phyloP scores from a whole-genome alignment of 2,888 invertebrate genomes.

The Acrocyrtus sp. region DNA sequence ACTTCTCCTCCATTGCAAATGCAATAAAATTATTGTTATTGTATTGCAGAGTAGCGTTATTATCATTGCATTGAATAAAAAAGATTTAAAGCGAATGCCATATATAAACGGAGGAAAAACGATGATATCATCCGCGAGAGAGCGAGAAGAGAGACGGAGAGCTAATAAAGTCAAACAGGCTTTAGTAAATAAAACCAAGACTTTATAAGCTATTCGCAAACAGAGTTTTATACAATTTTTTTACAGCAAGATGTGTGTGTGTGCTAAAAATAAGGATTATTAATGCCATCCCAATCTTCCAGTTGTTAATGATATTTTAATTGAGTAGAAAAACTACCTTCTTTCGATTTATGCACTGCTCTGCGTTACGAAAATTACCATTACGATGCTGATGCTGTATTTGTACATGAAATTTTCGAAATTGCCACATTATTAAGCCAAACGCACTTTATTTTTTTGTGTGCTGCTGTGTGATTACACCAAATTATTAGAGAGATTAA shows the following conservation, averaged over 20 bases:
- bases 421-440: conserved; percentile 3
- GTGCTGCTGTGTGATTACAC: no score
- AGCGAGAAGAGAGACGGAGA: no score
- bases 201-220: conserved; percentile 31
- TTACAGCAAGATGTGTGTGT: conserved; percentile 10
- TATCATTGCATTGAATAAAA: no score
- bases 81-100: no score
- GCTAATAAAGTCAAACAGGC: conserved; percentile 46
- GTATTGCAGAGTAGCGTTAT: no score
- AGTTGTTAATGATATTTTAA: conserved; percentile 12
- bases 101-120: conserved; percentile 41
- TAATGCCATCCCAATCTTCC: conserved; percentile 40
- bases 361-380: neutral
- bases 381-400: neutral
- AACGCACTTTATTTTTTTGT: conserved; percentile 15
- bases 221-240: no score
- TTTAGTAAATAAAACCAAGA: conserved; percentile 43
- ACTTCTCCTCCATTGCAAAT: no score
- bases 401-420: conserved; percentile 5
- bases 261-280: conserved; percentile 52
- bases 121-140: conserved; percentile 51
- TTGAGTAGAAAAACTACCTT: neutral
- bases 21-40: no score
- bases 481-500: conserved; percentile 15
- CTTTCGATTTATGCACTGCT: neutral